Conservation (phyloP, 2,797 vertebrate species). For the Protosalanx chinensis region DNA sequence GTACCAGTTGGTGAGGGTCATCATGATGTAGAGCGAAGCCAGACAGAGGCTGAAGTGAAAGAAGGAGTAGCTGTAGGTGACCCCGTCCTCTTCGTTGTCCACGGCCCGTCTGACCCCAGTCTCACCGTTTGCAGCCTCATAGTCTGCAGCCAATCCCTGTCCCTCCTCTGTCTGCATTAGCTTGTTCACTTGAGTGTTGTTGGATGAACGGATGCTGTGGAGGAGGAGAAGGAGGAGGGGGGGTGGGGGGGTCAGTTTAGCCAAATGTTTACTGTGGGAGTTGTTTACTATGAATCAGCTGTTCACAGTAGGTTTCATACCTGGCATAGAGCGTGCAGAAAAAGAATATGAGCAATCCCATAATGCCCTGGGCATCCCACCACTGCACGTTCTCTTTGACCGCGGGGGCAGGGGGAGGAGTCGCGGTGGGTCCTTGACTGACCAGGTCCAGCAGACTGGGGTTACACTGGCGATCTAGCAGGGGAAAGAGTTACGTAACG, state of each 20-base stretch:
- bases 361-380: slow-evolving; percentile 88
- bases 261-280: background rate
- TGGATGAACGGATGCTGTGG: slow-evolving; percentile 84
- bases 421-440: slow-evolving; percentile 45
- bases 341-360: slow-evolving; percentile 84
- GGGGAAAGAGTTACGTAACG: slow-evolving; percentile 5
- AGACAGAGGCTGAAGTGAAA: slow-evolving; percentile 88
- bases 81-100: slow-evolving; percentile 85
- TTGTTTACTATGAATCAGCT: background rate
- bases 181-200: slow-evolving; percentile 86
- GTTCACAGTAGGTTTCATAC: slow-evolving; percentile 52
- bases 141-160: slow-evolving; percentile 27
- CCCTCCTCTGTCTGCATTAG: slow-evolving; percentile 86
- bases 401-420: slow-evolving; percentile 7
- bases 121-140: slow-evolving; percentile 18
- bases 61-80: slow-evolving; percentile 89
- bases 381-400: slow-evolving; percentile 61
- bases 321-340: slow-evolving; percentile 89
- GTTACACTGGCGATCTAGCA: slow-evolving; percentile 81
- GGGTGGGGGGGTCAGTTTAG: too few relatives aligned
- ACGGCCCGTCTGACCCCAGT: slow-evolving; percentile 67
- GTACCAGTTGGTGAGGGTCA: slow-evolving; percentile 96
- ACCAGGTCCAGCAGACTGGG: slow-evolving; percentile 80
- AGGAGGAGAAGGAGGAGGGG: background rate
- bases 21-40: slow-evolving; percentile 92